Base-by-base conservation (phyloP, 64 coral and sea anemone species). In the Anthopleura sola region DNA sequence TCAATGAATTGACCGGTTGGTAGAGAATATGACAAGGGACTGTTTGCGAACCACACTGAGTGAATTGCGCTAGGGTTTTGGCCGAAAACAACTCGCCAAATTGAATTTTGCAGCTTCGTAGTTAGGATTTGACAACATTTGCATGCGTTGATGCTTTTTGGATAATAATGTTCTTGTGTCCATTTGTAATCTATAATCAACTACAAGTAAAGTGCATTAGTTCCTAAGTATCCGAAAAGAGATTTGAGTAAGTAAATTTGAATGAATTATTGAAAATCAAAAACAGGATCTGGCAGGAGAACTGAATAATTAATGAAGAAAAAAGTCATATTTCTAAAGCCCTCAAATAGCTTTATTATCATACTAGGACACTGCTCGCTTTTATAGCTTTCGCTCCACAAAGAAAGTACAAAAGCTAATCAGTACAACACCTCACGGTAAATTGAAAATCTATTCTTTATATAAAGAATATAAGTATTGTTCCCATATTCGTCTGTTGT, bases 241-340 rank as follows among this genome's bases (percentile, higher is more conserved):
- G 76, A 79, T 79, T 79, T 44, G 20, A 40, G 76, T 79, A 48
- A 79, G 76, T 79, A 48, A 40, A 48, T 48, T 79, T 38, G 47
- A 48, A 79, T 79, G 76, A 79, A 79, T 79, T 6, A 79, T 79
- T 79, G 37, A 47, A 79, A 79, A 79, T 79, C 76, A 48, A 44
- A 38, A 44, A 79, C 76, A 79, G 76, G 76, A 79, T 79, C 76
- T 79, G 8, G 76, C 24, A 79, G 76, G 19, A 15, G 12, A 38
- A 31, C 37, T 79, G 76, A 79, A 79, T 79, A 44, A 79, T 79
- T 79, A 71, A 71, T 71, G 28, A 71, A 31, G 13, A 71, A 71
- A 71, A 71, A 71, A 32, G 29, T 15, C 28, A 10, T 3, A 11
- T 12, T 32, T 32, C 10, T 71, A 32, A 71, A 71, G n/a, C 66